A percentile compares a stretch with the other conserved stretches of the same genome.
phyloP scores from a whole-genome alignment of 1,140 invertebrate species.

The Pachypeltis micranthus region DNA sequence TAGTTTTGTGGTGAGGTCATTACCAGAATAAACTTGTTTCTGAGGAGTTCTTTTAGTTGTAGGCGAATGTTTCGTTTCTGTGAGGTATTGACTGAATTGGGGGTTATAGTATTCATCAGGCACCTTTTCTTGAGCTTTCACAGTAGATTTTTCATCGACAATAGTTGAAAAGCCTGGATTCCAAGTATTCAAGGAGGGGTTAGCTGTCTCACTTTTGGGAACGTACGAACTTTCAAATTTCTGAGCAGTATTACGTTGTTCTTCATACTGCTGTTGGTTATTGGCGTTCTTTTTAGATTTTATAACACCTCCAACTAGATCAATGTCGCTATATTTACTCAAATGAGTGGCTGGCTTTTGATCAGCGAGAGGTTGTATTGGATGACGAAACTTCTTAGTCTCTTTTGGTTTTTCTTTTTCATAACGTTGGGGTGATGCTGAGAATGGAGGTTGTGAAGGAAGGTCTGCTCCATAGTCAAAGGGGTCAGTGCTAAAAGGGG shows the following conservation, averaged over 20 bases:
- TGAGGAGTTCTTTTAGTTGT: background rate
- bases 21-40: background rate
- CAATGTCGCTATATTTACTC: background rate
- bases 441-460: background rate
- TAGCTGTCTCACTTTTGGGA: background rate
- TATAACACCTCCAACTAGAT: background rate
- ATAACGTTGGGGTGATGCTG: background rate
- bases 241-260: background rate
- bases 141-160: background rate
- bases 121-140: background rate
- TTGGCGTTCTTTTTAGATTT: background rate
- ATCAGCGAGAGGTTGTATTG: slow-evolving; percentile 14
- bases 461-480: too few relatives aligned
- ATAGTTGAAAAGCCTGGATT: too few relatives aligned
- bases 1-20: slow-evolving; percentile 23
- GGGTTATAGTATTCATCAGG: background rate
- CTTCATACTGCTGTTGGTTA: background rate
- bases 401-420: slow-evolving; percentile 5
- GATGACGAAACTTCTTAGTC: slow-evolving; percentile 13
- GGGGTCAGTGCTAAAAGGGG: too few relatives aligned
- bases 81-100: background rate
- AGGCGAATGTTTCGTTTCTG: background rate
- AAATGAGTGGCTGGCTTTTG: slow-evolving; percentile 4
- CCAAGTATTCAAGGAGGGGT: too few relatives aligned
- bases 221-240: background rate